Base-by-base conservation (phyloP, 2,797 vertebrate species). In the Protonibea diacanthus region DNA sequence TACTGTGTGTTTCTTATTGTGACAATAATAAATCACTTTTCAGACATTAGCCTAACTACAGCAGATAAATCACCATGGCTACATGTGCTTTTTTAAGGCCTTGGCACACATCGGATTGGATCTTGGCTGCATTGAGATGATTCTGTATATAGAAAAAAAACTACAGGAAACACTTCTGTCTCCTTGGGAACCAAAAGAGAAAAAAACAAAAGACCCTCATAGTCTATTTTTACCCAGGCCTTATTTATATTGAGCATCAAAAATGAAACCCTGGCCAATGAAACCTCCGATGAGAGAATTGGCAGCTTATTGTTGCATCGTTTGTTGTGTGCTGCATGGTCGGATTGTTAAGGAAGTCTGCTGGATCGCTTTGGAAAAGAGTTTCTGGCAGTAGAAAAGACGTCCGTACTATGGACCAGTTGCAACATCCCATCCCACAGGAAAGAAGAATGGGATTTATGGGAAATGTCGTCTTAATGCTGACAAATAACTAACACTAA, bases 371-470 rank as follows among this genome's bases (percentile, higher is more conserved):
- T 74, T 23, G 56, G 7, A 38, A n/a, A 60, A 63, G 60, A 64
- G 38, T 42, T 71, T 76, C 44, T 71, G 68, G 74, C 78, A 53
- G 38, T n/a, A 29, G 78, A 67, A 73, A 53, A 81, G 49, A 57
- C 8, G 13, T 57, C 59, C 18, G 7, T 40, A 23, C 59, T 21
- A 2, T 42, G 44, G 69, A 77, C 57, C 73, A 63, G 56, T 57
- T 83, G 59, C 66, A 81, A 20, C 71, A 61, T 74, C 52, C 45
- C 18, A 48, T 52, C 71, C 64, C 52, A 52, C 42, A 27, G 57
- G 48, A 73, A 58, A 83, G 48, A 59, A 76, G 61, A 76, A 45
- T 55, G 61, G 66, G 57, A 76, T 82, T 87, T 83, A 89, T 85
- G 63, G 48, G 72, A 68, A 87, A 65, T 44, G 42, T 59, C 58